Evolutionary conservation across 2,888 invertebrate genomes (phyloP), one percentile per base, ranked within the genome.

Genomic region (Aricia artaxerxes): DNA sequence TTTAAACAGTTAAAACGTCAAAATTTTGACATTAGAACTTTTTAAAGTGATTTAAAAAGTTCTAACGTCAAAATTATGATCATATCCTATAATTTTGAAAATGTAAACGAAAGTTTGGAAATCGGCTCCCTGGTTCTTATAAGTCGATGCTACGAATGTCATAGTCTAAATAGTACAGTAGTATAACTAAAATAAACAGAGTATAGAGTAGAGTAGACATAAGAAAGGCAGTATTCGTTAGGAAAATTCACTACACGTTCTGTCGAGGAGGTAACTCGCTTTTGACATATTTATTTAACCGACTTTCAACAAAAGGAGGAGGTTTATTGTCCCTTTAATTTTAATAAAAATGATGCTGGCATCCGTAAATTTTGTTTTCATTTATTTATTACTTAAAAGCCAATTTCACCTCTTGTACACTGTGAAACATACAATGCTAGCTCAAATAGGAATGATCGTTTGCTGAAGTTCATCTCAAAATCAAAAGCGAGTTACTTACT

Each of bases 191-290:
- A 76, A 76, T 76, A 57, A 76, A 76, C 76, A 76, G 35, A 57
- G 35, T 76, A 76, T 73, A 44, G 16, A 57, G 53, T 76, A 76
- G 35, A 76, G 4, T 76, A 75, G 75, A 75, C 24, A 73, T n/a
- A 13, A 75, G 24, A 75, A 76, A 76, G 76, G 76, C 76, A 76
- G 76, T 76, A 53, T 76, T 76, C 31, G 76, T 76, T 76, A 76
- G 57, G 16, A 76, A 53, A 53, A 57, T 57, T 76, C 76, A 76
- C 76, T 76, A 76, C 76, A 35, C 2, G 35, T 57, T 57, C 24
- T 44, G 24, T 44, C 13, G 24, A n/a, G 49, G 4, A 40, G 7
- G 44, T 7, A 53, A 76, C 53, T 35, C 57, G 57, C 6, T 53
- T 57, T 53, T 49, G 31, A 75, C n/a, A 53, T 53, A 16, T 57